Base-by-base conservation (phyloP, 2,113 vertebrate genomes). In the Sorex fumeus region DNA sequence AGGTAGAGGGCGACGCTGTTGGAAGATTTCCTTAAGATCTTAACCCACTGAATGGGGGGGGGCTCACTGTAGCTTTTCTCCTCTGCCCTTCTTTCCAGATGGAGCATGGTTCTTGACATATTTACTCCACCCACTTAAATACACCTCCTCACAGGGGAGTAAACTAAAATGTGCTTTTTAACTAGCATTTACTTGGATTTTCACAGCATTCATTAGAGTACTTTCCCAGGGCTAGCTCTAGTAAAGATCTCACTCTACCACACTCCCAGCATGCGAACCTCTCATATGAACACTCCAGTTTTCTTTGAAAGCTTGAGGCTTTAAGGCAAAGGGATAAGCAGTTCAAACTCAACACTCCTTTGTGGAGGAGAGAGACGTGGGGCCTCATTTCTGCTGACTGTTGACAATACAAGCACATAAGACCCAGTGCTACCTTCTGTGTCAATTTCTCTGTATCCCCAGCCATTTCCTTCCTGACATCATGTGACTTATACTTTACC, bases 121-220 rank as follows among this genome's bases (percentile, higher is more conserved):
- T 89, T 80, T 12, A 36, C 87, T 36, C 64, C 43, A 85, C 80
- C 88, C 86, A 85, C 67, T 87, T 82, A 93, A 89, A 82, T 75
- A 89, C 36, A 93, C 27, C 71, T 94, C 80, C 72, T 92, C 9
- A 30, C 45, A 77, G 80, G 60, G n/a, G 66, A 84, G 92, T 74
- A 67, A 47, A 86, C 36, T 87, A 50, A 91, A 94, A 74, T n/a
- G 76, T 75, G 47, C 36, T 90, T 87, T 93, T 91, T 75, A 90
- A 62, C 43, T 93, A 57, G 83, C 88, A 80, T 93, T 95, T 93
- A 93, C 77, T 89, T 84, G 69, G 64, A 83, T 94, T 93, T 96
- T 95, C 72, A 91, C 30, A 87, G 90, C 74, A 82, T 84, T 94
- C 91, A 86, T 92, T 91, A 93, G 81, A 92, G 60, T 76, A 47